Evolutionary conservation across 2,113 vertebrate species (phyloP).

Genomic region (Caretta caretta): DNA sequence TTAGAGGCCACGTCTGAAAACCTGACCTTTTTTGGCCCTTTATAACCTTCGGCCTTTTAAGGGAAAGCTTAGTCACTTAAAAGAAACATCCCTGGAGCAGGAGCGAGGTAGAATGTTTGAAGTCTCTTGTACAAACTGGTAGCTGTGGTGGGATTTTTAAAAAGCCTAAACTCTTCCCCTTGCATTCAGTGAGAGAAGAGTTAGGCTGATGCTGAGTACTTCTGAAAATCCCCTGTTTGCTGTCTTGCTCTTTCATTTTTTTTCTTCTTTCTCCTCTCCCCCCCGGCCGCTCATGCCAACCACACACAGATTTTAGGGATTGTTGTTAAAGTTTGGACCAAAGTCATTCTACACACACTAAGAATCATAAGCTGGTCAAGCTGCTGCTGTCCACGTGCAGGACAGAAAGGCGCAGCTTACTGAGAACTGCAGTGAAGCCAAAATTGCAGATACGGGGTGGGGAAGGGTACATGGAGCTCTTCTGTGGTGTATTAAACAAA

Average conservation of each 20-base stretch:
- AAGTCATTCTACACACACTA: neutral
- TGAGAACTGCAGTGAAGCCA: neutral
- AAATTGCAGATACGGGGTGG: neutral
- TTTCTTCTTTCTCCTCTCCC: neutral
- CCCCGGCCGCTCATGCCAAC: too few relatives aligned
- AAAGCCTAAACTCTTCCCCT: neutral
- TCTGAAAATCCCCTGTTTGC: neutral
- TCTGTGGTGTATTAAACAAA: neutral
- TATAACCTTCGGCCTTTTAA: neutral
- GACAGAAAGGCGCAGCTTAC: neutral
- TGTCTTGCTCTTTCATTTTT: neutral
- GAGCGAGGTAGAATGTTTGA: neutral
- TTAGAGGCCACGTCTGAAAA: too few relatives aligned
- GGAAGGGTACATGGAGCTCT: fast-evolving
- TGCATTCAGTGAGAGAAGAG: neutral
- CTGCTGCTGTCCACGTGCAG: neutral
- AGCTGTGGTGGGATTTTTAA: neutral
- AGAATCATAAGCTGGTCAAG: neutral
- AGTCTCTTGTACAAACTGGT: neutral
- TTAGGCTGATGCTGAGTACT: neutral
- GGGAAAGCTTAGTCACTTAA: neutral
- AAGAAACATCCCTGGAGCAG: neutral
- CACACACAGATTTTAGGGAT: neutral
- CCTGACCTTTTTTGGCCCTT: neutral
- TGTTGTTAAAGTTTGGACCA: neutral